phyloP scores from a whole-genome alignment of 2,113 vertebrate species.

The Serranochromis macrocephalus region DNA sequence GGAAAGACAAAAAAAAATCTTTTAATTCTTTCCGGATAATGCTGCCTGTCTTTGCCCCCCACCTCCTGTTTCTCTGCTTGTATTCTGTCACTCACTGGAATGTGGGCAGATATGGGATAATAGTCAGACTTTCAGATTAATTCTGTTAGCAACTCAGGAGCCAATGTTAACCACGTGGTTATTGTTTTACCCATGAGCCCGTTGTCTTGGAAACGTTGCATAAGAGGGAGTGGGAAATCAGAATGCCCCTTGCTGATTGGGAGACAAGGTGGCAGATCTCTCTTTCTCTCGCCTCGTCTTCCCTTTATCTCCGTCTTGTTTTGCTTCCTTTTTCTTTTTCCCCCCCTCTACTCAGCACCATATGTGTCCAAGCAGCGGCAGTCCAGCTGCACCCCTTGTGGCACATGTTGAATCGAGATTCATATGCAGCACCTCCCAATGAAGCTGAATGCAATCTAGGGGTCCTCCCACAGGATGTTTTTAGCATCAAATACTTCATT shows the following conservation, averaged over 20 bases:
- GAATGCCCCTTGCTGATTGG: conserved; percentile 71
- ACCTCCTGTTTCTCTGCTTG: conserved; percentile 17
- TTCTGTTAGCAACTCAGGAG: conserved; percentile 59
- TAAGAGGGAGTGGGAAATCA: conserved; percentile 69
- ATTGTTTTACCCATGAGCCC: conserved; percentile 73
- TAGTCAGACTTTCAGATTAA: conserved; percentile 59
- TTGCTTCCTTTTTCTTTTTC: neutral
- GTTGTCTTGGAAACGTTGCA: conserved; percentile 77
- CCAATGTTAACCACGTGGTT: conserved; percentile 73
- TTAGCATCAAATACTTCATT: neutral
- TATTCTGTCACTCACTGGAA: conserved; percentile 54
- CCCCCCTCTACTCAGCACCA: neutral
- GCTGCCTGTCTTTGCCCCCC: conserved; percentile 2
- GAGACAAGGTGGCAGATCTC: conserved; percentile 68
- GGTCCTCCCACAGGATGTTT: neutral
- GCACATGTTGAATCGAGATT: conserved; percentile 31
- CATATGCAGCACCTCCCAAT: neutral
- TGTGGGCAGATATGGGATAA: conserved; percentile 62
- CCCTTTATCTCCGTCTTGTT: neutral
- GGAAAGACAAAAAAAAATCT: neutral
- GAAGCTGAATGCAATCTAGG: neutral
- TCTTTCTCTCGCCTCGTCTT: conserved; percentile 16
- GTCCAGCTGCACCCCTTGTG: neutral
- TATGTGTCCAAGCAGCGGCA: conserved; percentile 12
- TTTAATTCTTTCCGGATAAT: conserved; percentile 5